Evolutionary conservation across 2,797 vertebrate genomes (phyloP), one percentile per base, ranked within the genome.

Genomic region (Cynopterus sphinx): DNA sequence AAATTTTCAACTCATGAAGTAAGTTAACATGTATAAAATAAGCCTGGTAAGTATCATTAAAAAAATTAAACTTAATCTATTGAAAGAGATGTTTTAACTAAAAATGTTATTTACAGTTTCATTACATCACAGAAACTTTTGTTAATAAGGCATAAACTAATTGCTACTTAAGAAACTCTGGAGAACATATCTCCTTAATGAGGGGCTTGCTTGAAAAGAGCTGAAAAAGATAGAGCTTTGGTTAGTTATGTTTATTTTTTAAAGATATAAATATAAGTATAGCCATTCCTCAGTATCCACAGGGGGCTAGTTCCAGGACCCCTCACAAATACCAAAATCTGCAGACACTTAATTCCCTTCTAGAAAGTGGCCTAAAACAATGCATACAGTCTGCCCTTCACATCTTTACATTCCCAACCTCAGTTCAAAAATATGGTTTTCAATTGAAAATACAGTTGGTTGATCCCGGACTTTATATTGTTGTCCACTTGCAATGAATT

Each of bases 181-280:
- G 22, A 93, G 17, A 94, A 77, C 2, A 0, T 67, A 91, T 91
- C 49, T 65, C 11, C 31, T 94, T 89, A 73, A 59, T 28, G 63
- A 94, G 16, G 15, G 77, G 2, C 41, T 86, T 85, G 39, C 51
- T 59, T 82, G 36, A 86, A 95, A 94, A 24, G 33, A 96, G 65
- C 79, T 53, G 92, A 78, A 67, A 96, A 97, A 77, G 22, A 75
- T 79, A 95, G 87, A 61, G 17, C n/a, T 95, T 90, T 89, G 26
- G 6, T 83, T 84, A 94, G 43, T 91, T 88, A 79, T 75, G 24
- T 93, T 16, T 46, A 91, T 65, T 77, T 87, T 90, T 92, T 55
- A 96, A 94, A 57, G 71, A 59, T 22, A 77, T 71, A 82, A 86
- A 71, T 89, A 46, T 74, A 92, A 89, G 70, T 75, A 78, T 11